Evolutionary conservation across 2,888 invertebrate genomes (phyloP), one percentile per base, ranked within the genome.

Genomic region (Macropis europaea): DNA sequence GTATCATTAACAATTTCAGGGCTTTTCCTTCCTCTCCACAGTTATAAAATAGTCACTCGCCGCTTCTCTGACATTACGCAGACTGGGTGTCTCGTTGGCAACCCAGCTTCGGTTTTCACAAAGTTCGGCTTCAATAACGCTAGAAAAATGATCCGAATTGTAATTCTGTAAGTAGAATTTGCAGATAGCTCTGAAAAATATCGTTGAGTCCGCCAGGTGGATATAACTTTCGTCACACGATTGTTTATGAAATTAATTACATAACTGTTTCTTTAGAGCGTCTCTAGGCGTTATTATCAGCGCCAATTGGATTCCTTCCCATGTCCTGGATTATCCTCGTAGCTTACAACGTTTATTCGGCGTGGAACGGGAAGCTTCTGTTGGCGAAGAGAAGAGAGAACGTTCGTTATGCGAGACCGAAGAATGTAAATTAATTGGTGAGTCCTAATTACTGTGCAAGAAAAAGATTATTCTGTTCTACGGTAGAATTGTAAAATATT

Each of bases 361-460:
- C 2, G 0, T 13, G 2, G 43, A 57, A 53, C 38, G 40, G 3
- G 50, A 56, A 28, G 13, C 2, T 11, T 2, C 34, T 3, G 6
- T 0, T 2, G 26, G 17, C 1, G 26, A 43, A 1, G 15, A 9
- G 11, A 11, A 38, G 1, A 13, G 26, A 0, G 42, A 48, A 34
- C 52, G 56, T 1, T 6, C 13, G 6, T 6, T 67, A 11, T 73
- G 73, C 9, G 11, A 72, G 1, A 38, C 61, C 7, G 19, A 66
- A 6, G 71, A 72, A 19, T 73, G 73, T 17, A 42, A 59, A 13
- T 1, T 36, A 22, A 67, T 73, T 5, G 73, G 73, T 73, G 40
- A 47, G 38, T 26, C 9, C 3, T 7, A 42, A 3, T 3, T 7
- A 24, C 1, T 13, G 15, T 7, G 5, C 15, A 11, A n/a, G 1